Conservation (phyloP, 2,113 vertebrate genomes). For the Melanotaenia duboulayi region DNA sequence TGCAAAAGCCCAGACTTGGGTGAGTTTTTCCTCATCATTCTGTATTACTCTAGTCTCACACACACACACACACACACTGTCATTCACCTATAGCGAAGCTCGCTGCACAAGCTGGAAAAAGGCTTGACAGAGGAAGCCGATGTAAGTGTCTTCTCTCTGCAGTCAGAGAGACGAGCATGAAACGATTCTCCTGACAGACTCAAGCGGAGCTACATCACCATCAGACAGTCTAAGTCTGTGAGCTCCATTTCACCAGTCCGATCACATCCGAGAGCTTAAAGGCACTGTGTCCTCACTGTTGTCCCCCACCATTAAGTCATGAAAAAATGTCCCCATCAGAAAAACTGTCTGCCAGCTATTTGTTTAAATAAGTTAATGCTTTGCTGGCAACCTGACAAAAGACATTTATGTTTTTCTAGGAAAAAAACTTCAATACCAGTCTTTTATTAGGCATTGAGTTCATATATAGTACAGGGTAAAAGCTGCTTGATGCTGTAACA, state of each 20-base stretch:
- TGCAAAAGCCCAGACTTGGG: background rate
- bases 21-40: background rate
- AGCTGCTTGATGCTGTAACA: too few species aligned
- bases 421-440: background rate
- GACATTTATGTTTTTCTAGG: background rate
- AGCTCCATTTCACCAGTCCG: constrained; percentile 47
- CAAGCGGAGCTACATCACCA: constrained; percentile 36
- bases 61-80: background rate
- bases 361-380: constrained; percentile 24
- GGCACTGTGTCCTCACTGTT: constrained; percentile 2
- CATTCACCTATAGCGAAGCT: constrained; percentile 43
- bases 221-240: constrained; percentile 22
- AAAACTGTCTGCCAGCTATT: background rate
- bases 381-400: constrained; percentile 7
- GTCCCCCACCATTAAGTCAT: background rate
- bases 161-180: constrained; percentile 52
- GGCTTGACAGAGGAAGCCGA: constrained; percentile 24
- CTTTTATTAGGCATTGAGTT: background rate
- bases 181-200: constrained; percentile 56
- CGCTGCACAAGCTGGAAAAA: constrained; percentile 48
- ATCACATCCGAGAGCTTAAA: constrained; percentile 38
- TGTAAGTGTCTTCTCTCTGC: constrained; percentile 41
- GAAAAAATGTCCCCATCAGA: background rate
- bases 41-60: background rate
- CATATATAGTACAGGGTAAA: too few species aligned